These are phyloP conservation scores for Rhyacophila brunnea DNA, from an alignment of 1,140 invertebrate genomes.

Conservation along the genomic window DNA sequence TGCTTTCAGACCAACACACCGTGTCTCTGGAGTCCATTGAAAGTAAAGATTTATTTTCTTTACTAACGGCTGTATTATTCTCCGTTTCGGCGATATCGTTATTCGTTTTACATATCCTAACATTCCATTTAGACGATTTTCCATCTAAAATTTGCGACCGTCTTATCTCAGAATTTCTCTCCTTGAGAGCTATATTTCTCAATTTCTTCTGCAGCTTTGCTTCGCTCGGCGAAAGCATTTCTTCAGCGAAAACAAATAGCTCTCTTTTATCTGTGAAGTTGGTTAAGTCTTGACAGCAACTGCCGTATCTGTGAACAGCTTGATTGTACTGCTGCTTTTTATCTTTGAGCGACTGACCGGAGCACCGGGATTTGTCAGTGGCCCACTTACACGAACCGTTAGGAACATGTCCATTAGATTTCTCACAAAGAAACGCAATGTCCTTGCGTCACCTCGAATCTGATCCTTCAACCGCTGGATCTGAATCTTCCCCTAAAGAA, in stretches of 20 bases:
- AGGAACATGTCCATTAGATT: conserved; percentile 26
- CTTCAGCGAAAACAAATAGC: conserved; percentile 14
- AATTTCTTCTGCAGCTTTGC: conserved; percentile 27
- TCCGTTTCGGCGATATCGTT: too few relatives aligned
- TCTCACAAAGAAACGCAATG: conserved; percentile 24
- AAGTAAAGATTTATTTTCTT: too few relatives aligned
- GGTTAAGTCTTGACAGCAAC: conserved; percentile 3
- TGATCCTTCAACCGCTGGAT: conserved; percentile 48
- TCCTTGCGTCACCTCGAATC: conserved; percentile 53
- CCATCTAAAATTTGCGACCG: too few relatives aligned
- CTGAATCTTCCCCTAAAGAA: conserved; percentile 50
- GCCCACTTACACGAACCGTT: conserved; percentile 31
- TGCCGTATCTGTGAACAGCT: conserved; percentile 19
- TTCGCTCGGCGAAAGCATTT: conserved; percentile 26
- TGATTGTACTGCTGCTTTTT: conserved; percentile 32
- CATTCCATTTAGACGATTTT: too few relatives aligned
- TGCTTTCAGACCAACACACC: too few relatives aligned
- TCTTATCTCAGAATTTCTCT: too few relatives aligned
- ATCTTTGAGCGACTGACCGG: conserved; percentile 24
- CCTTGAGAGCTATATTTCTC: conserved; percentile 16
- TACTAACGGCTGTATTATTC: too few relatives aligned
- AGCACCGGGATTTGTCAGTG: conserved; percentile 10
- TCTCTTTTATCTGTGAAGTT: conserved; percentile 18
- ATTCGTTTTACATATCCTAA: too few relatives aligned
- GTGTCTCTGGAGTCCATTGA: too few relatives aligned